Conservation (phyloP, 2,113 vertebrate genomes). For the Nymphicus hollandicus region DNA sequence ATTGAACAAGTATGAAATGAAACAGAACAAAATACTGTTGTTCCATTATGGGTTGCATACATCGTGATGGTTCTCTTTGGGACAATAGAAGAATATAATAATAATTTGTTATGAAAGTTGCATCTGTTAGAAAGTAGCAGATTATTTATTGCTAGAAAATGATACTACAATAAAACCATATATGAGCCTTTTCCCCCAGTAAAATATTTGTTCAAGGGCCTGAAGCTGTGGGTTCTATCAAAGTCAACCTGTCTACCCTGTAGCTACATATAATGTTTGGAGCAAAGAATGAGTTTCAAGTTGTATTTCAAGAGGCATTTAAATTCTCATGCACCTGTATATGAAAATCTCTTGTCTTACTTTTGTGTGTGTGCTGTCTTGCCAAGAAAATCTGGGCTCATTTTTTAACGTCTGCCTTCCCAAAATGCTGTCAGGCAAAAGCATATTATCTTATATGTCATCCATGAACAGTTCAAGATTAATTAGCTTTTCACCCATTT, state of each 20-base stretch:
- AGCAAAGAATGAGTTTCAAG: neutral
- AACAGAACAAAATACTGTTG: neutral
- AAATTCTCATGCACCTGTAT: neutral
- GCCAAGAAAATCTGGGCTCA: neutral
- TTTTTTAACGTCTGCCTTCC: conserved; percentile 24
- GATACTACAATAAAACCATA: neutral
- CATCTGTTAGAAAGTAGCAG: neutral
- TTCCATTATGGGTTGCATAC: neutral
- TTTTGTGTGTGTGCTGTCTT: neutral
- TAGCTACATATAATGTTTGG: neutral
- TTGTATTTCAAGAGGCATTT: neutral
- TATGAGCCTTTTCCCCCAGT: neutral
- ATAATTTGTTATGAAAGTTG: neutral
- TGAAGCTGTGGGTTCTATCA: neutral
- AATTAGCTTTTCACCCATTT: conserved; percentile 63
- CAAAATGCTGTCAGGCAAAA: conserved; percentile 27
- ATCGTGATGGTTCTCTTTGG: neutral
- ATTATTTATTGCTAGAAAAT: neutral
- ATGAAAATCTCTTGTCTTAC: neutral
- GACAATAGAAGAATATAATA: neutral
- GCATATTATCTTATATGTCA: conserved; percentile 39
- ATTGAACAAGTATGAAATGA: neutral
- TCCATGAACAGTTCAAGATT: conserved; percentile 50
- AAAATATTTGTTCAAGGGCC: neutral
- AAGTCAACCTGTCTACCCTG: neutral